phyloP scores from a whole-genome alignment of 2,888 invertebrate species.

The Dusona sp. region DNA sequence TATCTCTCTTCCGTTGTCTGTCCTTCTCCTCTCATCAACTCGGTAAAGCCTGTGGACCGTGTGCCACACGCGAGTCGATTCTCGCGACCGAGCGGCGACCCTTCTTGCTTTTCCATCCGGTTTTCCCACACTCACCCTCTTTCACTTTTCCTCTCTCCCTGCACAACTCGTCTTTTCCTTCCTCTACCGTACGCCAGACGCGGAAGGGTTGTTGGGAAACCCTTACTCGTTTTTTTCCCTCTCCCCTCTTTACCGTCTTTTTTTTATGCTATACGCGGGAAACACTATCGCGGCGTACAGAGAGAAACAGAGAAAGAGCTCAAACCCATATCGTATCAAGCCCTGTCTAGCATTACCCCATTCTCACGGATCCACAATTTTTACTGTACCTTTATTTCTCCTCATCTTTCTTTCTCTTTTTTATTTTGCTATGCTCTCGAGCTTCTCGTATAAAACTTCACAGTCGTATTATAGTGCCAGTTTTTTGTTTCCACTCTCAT shows the following conservation, averaged over 20 bases:
- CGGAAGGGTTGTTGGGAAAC: slow-evolving; percentile 59
- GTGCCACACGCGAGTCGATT: slow-evolving; percentile 60
- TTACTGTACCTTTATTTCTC: slow-evolving; percentile 20
- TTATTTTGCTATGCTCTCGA: slow-evolving; percentile 18
- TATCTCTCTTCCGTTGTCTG: background rate
- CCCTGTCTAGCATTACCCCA: slow-evolving; percentile 16
- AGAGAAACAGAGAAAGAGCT: slow-evolving; percentile 5
- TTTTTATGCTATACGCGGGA: slow-evolving; percentile 29
- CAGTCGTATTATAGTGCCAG: slow-evolving; percentile 27
- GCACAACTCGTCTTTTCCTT: slow-evolving; percentile 20
- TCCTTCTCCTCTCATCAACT: slow-evolving; percentile 40
- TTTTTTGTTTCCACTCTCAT: slow-evolving; percentile 48
- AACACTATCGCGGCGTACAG: slow-evolving; percentile 32
- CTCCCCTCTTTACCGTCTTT: slow-evolving; percentile 16
- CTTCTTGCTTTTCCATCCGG: slow-evolving; percentile 60
- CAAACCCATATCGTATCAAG: slow-evolving; percentile 26
- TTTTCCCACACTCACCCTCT: slow-evolving; percentile 42
- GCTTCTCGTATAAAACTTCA: slow-evolving; percentile 12
- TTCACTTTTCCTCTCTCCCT: background rate
- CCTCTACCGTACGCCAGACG: slow-evolving; percentile 46
- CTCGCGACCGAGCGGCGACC: slow-evolving; percentile 64
- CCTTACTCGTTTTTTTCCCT: slow-evolving; percentile 20
- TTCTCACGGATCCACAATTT: slow-evolving; percentile 33
- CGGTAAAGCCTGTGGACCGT: slow-evolving; percentile 11
- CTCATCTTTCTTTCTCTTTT: slow-evolving; percentile 1